Evolutionary conservation across 2,113 vertebrate genomes (phyloP).

Genomic region (Xiphophorus maculatus): DNA sequence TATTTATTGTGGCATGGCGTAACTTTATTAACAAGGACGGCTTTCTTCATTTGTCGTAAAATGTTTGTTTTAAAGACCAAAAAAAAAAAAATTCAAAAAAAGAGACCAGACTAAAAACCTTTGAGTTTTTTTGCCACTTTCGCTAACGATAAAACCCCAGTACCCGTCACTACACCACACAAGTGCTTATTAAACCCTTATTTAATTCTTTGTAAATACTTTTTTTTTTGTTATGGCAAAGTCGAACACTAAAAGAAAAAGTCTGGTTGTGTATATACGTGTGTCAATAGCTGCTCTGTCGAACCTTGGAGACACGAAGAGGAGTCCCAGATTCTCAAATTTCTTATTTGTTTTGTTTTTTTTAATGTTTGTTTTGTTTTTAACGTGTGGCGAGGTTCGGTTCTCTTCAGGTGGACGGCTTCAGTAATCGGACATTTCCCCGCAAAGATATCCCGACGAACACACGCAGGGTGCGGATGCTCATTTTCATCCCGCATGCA

Average conservation of each 20-base stretch:
- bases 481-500: conserved; percentile 42
- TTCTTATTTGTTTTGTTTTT: not conserved
- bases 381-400: conserved; percentile 28
- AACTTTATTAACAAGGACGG: conserved; percentile 70
- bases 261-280: conserved; percentile 85
- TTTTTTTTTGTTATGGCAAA: conserved; percentile 71
- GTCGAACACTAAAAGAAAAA: conserved; percentile 78
- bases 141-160: conserved; percentile 65
- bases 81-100: not conserved
- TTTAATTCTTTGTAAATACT: conserved; percentile 96
- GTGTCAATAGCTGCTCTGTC: conserved; percentile 87
- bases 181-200: conserved; percentile 91
- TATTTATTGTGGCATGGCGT: conserved; percentile 90
- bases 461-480: conserved; percentile 33
- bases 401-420: conserved; percentile 43
- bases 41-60: conserved; percentile 46
- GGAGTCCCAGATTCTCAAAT: conserved; percentile 15
- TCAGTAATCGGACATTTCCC: conserved; percentile 23
- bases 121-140: conserved; percentile 71
- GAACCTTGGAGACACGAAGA: conserved; percentile 82
- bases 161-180: conserved; percentile 77
- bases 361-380: no score
- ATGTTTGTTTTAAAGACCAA: conserved; percentile 14
- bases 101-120: conserved; percentile 56
- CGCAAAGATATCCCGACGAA: conserved; percentile 28